These are phyloP conservation scores for Pomacea canaliculata DNA, from an alignment of 2,888 invertebrate genomes.

Conservation along the genomic window DNA sequence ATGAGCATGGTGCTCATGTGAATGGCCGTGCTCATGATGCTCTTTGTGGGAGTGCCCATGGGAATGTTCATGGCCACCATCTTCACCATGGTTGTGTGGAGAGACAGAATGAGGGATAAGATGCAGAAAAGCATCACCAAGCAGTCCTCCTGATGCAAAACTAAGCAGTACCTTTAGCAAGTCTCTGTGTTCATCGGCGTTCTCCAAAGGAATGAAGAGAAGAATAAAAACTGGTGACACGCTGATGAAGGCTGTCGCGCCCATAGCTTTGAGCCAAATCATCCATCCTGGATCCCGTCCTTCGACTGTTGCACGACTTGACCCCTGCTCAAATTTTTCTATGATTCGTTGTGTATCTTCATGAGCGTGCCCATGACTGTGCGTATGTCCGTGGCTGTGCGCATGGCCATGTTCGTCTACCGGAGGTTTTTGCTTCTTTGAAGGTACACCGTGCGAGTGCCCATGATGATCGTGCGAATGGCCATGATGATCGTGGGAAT, in stretches of 20 bases:
- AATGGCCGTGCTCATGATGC: slow-evolving; percentile 73
- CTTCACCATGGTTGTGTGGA: slow-evolving; percentile 68
- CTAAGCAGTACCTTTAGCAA: slow-evolving; percentile 81
- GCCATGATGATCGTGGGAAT: slow-evolving; percentile 15
- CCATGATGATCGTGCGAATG: slow-evolving; percentile 36
- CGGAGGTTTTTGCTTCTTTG: slow-evolving; percentile 20
- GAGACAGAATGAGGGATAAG: slow-evolving; percentile 94
- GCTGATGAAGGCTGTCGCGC: slow-evolving; percentile 93
- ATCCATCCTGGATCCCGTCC: slow-evolving; percentile 57
- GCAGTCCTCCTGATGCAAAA: slow-evolving; percentile 78
- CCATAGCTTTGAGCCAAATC: slow-evolving; percentile 86
- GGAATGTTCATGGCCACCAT: slow-evolving; percentile 74
- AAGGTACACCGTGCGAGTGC: slow-evolving; percentile 28
- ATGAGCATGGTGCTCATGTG: slow-evolving; percentile 69
- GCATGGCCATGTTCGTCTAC: slow-evolving; percentile 33
- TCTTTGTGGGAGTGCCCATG: slow-evolving; percentile 57
- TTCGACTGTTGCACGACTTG: not conserved
- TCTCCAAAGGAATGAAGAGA: slow-evolving; percentile 90
- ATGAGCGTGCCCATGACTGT: slow-evolving; percentile 19
- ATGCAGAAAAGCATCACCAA: slow-evolving; percentile 99
- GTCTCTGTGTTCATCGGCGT: slow-evolving; percentile 81
- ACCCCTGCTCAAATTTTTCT: slow-evolving; percentile 6
- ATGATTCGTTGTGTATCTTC: slow-evolving; percentile 23
- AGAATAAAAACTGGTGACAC: slow-evolving; percentile 93
- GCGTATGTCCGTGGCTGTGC: slow-evolving; percentile 64